Evolutionary conservation across 1,140 invertebrate genomes (phyloP).

Genomic region (Drosophila takahashii): DNA sequence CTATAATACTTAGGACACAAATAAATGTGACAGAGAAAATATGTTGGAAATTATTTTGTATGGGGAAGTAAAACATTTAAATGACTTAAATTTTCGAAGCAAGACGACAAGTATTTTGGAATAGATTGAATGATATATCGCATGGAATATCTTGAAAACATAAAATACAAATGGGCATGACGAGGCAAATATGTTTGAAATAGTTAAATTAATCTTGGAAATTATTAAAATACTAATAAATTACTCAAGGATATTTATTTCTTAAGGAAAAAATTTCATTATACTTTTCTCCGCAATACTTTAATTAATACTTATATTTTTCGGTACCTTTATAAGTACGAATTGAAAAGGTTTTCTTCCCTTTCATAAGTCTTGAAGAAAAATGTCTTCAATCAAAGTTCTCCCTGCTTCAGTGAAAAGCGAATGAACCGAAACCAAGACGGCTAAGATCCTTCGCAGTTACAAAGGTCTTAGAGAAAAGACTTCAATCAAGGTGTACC

Average conservation of each 20-base stretch:
- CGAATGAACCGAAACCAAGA: not conserved
- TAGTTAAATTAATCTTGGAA: too few species aligned
- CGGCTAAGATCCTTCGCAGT: not conserved
- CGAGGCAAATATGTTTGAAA: conserved; percentile 22
- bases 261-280: too few species aligned
- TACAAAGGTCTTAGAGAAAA: conserved; percentile 5
- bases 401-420: not conserved
- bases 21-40: conserved; percentile 53
- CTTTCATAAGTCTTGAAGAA: not conserved
- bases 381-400: conserved; percentile 4
- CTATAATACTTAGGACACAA: conserved; percentile 42
- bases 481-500: conserved; percentile 27
- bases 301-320: too few species aligned
- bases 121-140: conserved; percentile 13
- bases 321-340: too few species aligned
- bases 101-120: conserved; percentile 24
- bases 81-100: conserved; percentile 3
- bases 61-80: not conserved
- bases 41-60: conserved; percentile 27
- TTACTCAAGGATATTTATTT: too few species aligned
- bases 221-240: too few species aligned
- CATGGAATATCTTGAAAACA: not conserved
- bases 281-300: too few species aligned
- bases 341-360: not conserved
- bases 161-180: conserved; percentile 14